A percentile compares a stretch with the other conserved stretches of the same genome.
These are phyloP conservation scores for Astreopora myriophthalma DNA, from an alignment of 64 coral and sea anemone genomes.

Conservation along the genomic window DNA sequence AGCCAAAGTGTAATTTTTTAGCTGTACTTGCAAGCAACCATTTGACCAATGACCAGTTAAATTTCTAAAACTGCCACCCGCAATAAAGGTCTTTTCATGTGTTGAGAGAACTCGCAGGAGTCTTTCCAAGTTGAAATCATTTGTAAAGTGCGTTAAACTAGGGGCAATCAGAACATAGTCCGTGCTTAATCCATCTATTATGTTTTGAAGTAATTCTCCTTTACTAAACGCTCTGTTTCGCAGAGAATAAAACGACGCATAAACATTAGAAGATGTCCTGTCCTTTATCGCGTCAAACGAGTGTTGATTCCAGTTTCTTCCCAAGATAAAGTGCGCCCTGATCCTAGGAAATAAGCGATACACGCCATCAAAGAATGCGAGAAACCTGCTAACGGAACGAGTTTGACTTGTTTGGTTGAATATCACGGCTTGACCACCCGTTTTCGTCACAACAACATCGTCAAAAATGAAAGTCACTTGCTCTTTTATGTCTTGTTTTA, in stretches of 20 bases:
- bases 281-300: not conserved
- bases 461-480: conserved; percentile 92
- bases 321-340: conserved; percentile 16
- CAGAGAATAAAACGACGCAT: not conserved
- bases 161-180: conserved; percentile 80
- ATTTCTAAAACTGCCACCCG: conserved; percentile 69
- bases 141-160: conserved; percentile 65
- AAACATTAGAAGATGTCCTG: not conserved
- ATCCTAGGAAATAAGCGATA: conserved; percentile 36
- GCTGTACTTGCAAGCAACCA: conserved; percentile 76
- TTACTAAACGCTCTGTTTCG: not conserved
- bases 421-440: not conserved
- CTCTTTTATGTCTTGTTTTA: conserved; percentile 24
- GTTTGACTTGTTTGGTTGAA: not conserved
- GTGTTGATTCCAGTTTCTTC: conserved; percentile 29
- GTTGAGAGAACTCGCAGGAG: conserved; percentile 79
- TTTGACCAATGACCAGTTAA: conserved; percentile 84
- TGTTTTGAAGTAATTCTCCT: conserved; percentile 50
- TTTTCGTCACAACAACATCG: conserved; percentile 42
- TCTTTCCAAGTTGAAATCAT: conserved; percentile 72
- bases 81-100: conserved; percentile 57
- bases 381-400: not conserved
- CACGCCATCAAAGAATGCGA: conserved; percentile 29
- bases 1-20: conserved; percentile 85
- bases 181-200: conserved; percentile 61